Evolutionary conservation across 2,888 invertebrate species (phyloP).

Genomic region (Alloplasta piceator): DNA sequence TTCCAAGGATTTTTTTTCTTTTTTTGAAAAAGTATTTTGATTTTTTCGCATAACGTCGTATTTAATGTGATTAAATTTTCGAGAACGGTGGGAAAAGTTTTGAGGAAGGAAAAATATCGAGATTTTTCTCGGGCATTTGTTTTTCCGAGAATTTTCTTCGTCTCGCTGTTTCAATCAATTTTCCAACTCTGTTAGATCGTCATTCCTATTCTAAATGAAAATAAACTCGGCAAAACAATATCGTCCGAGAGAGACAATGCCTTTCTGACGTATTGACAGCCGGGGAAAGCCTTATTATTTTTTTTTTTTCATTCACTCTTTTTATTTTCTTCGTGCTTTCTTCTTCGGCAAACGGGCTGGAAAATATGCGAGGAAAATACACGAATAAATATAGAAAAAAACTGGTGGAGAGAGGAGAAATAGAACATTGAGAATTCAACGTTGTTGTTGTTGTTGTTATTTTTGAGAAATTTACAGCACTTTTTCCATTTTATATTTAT

Average conservation of each 20-base stretch:
- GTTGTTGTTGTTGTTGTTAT: no score
- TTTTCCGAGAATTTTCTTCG: background rate
- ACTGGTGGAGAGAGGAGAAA: no score
- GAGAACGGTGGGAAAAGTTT: background rate
- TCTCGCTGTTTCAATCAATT: background rate
- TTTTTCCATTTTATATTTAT: no score
- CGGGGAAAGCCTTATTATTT: constrained; percentile 62
- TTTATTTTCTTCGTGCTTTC: background rate
- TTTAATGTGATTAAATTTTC: background rate
- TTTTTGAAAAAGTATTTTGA: constrained; percentile 7
- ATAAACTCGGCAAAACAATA: constrained; percentile 66
- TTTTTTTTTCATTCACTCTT: background rate
- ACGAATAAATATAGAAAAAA: no score
- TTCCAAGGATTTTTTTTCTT: no score
- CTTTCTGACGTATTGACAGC: constrained; percentile 69
- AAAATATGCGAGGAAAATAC: no score
- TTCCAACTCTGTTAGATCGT: constrained; percentile 19
- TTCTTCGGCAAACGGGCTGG: no score
- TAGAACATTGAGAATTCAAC: no score
- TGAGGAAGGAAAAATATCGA: background rate
- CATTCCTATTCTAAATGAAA: constrained; percentile 39
- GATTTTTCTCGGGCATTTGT: background rate
- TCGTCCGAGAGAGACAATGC: constrained; percentile 68
- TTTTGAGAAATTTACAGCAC: no score
- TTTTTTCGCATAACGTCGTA: constrained; percentile 35